These are phyloP conservation scores for Catocala sponsa DNA, from an alignment of 2,888 invertebrate genomes.

Conservation along the genomic window DNA sequence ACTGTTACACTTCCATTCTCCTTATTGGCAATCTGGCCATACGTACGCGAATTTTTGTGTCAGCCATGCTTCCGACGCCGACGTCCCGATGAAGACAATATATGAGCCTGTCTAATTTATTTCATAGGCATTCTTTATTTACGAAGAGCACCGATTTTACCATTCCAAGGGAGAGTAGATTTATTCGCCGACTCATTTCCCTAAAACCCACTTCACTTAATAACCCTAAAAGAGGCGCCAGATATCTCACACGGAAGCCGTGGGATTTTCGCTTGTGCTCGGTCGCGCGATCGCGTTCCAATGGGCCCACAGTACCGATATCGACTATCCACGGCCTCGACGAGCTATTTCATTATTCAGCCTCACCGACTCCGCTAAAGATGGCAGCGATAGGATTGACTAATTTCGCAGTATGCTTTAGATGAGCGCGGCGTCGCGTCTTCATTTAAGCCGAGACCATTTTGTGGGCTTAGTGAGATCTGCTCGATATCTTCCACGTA, in stretches of 20 bases:
- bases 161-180: slow-evolving; percentile 70
- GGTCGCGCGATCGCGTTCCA: slow-evolving; percentile 69
- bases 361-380: slow-evolving; percentile 72
- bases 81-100: slow-evolving; percentile 76
- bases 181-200: slow-evolving; percentile 81
- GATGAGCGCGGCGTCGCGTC: slow-evolving; percentile 69
- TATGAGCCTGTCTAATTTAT: slow-evolving; percentile 78
- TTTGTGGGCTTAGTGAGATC: slow-evolving; percentile 77
- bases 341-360: slow-evolving; percentile 86
- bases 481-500: slow-evolving; percentile 73
- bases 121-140: slow-evolving; percentile 76
- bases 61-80: slow-evolving; percentile 53
- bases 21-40: slow-evolving; percentile 77
- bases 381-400: slow-evolving; percentile 82
- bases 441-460: slow-evolving; percentile 78
- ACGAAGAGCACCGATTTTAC: slow-evolving; percentile 74
- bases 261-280: slow-evolving; percentile 77
- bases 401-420: slow-evolving; percentile 81
- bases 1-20: slow-evolving; percentile 71
- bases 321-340: slow-evolving; percentile 71
- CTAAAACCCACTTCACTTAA: slow-evolving; percentile 86
- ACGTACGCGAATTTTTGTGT: slow-evolving; percentile 69
- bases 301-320: slow-evolving; percentile 70
- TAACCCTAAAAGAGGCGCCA: slow-evolving; percentile 82
- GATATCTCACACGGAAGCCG: slow-evolving; percentile 84